Percentiles rank a stretch among this genome's conserved stretches.
Evolutionary conservation across 2,888 invertebrate genomes (phyloP).

Genomic region (Lasius fuliginosus): DNA sequence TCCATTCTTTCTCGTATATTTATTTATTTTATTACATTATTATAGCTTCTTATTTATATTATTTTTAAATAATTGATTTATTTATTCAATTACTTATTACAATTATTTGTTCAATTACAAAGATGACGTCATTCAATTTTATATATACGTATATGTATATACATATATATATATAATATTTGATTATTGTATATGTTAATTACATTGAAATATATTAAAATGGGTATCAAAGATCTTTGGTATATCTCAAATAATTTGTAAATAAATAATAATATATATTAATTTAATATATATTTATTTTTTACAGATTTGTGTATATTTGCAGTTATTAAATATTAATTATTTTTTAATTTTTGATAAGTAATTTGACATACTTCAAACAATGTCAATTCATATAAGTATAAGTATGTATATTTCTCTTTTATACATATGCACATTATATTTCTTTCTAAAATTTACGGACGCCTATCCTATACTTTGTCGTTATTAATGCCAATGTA

Average conservation of each 20-base stretch:
- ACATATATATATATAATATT: neutral
- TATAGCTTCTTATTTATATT: too few relatives aligned
- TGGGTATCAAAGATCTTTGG: neutral
- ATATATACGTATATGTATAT: neutral
- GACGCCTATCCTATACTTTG: neutral
- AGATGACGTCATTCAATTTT: neutral
- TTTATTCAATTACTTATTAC: neutral
- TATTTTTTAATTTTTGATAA: neutral
- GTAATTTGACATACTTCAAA: neutral
- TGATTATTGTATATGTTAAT: neutral
- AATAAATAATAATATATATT: neutral
- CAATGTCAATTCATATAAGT: neutral
- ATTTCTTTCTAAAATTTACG: neutral
- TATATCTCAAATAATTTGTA: neutral
- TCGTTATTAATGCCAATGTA: neutral
- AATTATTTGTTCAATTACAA: neutral
- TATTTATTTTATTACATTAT: neutral
- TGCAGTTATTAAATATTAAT: neutral
- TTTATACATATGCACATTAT: neutral
- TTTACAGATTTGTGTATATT: neutral
- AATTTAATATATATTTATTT: neutral
- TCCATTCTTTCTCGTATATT: neutral
- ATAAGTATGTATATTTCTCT: neutral
- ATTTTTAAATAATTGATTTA: too few relatives aligned
- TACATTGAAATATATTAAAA: neutral